A percentile compares a stretch with the other conserved stretches of the same genome.
Evolutionary conservation across 92 coral and sea anemone genomes (phyloP).

Genomic region (Epizoanthus rinbou): DNA sequence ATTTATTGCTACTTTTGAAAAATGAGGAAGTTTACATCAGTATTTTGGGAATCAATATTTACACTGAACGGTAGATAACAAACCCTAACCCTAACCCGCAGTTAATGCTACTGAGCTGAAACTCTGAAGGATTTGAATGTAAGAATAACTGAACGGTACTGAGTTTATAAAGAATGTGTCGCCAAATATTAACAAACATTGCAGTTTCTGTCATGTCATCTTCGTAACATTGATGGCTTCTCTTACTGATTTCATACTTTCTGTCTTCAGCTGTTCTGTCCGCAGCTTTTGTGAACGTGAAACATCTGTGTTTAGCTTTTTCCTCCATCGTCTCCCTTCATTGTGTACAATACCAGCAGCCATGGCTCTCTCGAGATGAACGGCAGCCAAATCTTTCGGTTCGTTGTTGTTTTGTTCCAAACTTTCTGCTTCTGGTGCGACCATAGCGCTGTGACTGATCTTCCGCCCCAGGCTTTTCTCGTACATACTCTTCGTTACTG

Average conservation of each 20-base stretch:
- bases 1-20: too few relatives aligned
- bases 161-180: too few relatives aligned
- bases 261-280: slow-evolving; percentile 25
- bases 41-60: too few relatives aligned
- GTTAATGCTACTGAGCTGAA: too few relatives aligned
- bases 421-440: slow-evolving; percentile 50
- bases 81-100: too few relatives aligned
- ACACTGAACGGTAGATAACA: too few relatives aligned
- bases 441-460: slow-evolving; percentile 57
- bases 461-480: slow-evolving; percentile 83
- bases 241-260: not conserved
- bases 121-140: too few relatives aligned
- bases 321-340: slow-evolving; percentile 81
- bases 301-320: slow-evolving; percentile 62
- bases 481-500: slow-evolving; percentile 90
- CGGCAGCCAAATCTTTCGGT: slow-evolving; percentile 73
- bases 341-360: slow-evolving; percentile 68
- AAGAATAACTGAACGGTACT: too few relatives aligned
- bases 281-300: slow-evolving; percentile 33
- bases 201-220: too few relatives aligned
- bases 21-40: too few relatives aligned
- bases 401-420: slow-evolving; percentile 34
- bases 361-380: slow-evolving; percentile 84
- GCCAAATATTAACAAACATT: too few relatives aligned
- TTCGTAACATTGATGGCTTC: too few relatives aligned